Evolutionary conservation across 2,797 vertebrate species (phyloP).

Genomic region (Neostethus bicornis): DNA sequence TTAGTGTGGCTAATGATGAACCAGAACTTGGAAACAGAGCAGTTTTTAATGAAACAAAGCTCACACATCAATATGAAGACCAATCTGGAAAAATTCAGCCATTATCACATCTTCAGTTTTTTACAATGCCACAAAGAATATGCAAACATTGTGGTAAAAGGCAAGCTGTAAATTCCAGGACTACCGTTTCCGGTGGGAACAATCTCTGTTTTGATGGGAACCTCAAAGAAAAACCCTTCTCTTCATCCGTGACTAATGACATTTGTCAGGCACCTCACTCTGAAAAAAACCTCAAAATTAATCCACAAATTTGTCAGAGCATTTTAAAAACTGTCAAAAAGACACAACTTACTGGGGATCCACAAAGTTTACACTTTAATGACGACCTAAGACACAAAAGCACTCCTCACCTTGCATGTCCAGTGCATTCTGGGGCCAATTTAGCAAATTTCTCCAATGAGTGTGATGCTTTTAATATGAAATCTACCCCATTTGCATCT

Average conservation of each 20-base stretch:
- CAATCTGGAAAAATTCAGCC: conserved; percentile 39
- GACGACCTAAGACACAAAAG: conserved; percentile 39
- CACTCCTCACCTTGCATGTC: conserved; percentile 61
- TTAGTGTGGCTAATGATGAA: conserved; percentile 69
- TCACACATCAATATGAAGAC: conserved; percentile 47
- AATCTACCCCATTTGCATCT: conserved; percentile 25
- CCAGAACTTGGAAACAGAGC: conserved; percentile 24
- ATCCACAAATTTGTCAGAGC: conserved; percentile 24
- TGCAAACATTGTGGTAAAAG: conserved; percentile 74
- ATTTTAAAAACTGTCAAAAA: conserved; percentile 33
- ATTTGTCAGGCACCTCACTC: conserved; percentile 26
- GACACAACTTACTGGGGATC: conserved; percentile 28
- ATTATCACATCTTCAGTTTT: conserved; percentile 48
- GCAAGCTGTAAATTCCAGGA: conserved; percentile 40
- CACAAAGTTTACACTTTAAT: conserved; percentile 36
- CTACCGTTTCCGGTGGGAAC: conserved; percentile 21
- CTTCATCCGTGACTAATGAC: conserved; percentile 8
- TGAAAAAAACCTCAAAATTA: conserved; percentile 32
- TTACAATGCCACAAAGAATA: conserved; percentile 56
- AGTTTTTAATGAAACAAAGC: conserved; percentile 28
- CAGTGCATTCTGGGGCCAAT: conserved; percentile 59
- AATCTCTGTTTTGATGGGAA: conserved; percentile 11
- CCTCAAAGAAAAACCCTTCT: conserved; percentile 31
- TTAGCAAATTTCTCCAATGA: conserved; percentile 26
- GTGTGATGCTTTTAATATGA: conserved; percentile 12